Evolutionary conservation across 2,113 vertebrate genomes (phyloP), one percentile per base, ranked within the genome.

Genomic region (Hemiprocne comata): DNA sequence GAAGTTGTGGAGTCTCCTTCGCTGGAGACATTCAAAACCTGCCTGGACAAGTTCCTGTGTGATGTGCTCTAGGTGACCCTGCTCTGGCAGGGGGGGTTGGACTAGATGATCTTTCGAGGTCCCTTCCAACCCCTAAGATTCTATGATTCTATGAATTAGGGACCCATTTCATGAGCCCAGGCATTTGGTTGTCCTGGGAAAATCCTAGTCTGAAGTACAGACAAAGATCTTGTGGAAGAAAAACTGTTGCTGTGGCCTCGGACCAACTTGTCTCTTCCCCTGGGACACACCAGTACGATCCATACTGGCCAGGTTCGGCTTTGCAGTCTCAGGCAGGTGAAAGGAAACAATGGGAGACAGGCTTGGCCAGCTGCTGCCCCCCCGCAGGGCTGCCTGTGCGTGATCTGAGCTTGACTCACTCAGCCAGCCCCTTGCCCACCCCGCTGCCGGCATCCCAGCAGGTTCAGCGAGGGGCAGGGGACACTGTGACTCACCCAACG

Each of bases 401-500:
- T 62, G 31, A 89, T 21, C 7, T 25, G 31, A 62, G 16, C 0
- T 0, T 38, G 62, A 87, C 46, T 82, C 74, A 79, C 48, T 14
- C n/a, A 78, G 61, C 17, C n/a, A 78, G 61, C 19, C 29, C 51
- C 46, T 33, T n/a, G 15, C 9, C 17, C 0, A 1, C 57, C 34
- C 26, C 3, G 4, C 64, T 51, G 51, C 26, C 10, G 6, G 53
- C 44, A 38, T 76, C 75, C 42, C 25, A 34, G 44, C 3, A 28
- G 57, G 61, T 0, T 0, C 29, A 16, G 23, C 2, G 1, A 73
- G 46, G 42, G 48, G 17, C 33, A 40, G n/a, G 29, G 29, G 58
- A 50, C 50, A 40, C 55, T 23, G 31, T 24, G 40, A 40, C 71
- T 62, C 9, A 0, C 15, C n/a, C 9, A 0, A 14, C 0, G 0